Percentiles rank a stretch among this genome's conserved stretches.
Conservation (phyloP, 2,888 invertebrate genomes). For the Zhuqinia jingwanae region DNA sequence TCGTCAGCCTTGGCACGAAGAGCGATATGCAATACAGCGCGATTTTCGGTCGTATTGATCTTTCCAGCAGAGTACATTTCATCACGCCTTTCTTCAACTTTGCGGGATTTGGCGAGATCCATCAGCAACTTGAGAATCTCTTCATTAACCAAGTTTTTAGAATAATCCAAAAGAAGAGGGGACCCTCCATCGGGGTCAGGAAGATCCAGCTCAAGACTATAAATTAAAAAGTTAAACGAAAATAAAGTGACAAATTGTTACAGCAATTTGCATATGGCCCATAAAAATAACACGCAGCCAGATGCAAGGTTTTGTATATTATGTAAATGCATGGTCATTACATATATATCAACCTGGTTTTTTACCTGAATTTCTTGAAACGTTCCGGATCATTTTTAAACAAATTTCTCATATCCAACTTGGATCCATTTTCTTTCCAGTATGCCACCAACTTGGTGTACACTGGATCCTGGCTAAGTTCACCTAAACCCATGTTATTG, state of each 20-base stretch:
- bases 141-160: conserved; percentile 95
- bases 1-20: conserved; percentile 91
- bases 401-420: conserved; percentile 90
- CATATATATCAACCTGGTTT: too few species aligned
- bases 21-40: conserved; percentile 97
- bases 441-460: conserved; percentile 89
- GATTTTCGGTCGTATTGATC: conserved; percentile 98
- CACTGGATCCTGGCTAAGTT: conserved; percentile 85
- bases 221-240: conserved; percentile 5
- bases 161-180: conserved; percentile 95
- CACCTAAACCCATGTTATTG: conserved; percentile 66
- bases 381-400: conserved; percentile 91
- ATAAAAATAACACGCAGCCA: too few species aligned
- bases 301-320: too few species aligned
- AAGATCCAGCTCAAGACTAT: conserved; percentile 72
- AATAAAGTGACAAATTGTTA: conserved; percentile 28
- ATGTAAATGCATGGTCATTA: too few species aligned
- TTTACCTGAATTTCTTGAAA: conserved; percentile 94
- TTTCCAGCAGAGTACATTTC: conserved; percentile 96
- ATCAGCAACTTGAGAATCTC: conserved; percentile 89
- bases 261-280: conserved; percentile 19
- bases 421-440: conserved; percentile 87
- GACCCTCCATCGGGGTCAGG: conserved; percentile 87
- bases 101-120: conserved; percentile 86
- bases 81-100: conserved; percentile 92